Conservation (phyloP, 2,113 vertebrate genomes). For the Elachura formosa region DNA sequence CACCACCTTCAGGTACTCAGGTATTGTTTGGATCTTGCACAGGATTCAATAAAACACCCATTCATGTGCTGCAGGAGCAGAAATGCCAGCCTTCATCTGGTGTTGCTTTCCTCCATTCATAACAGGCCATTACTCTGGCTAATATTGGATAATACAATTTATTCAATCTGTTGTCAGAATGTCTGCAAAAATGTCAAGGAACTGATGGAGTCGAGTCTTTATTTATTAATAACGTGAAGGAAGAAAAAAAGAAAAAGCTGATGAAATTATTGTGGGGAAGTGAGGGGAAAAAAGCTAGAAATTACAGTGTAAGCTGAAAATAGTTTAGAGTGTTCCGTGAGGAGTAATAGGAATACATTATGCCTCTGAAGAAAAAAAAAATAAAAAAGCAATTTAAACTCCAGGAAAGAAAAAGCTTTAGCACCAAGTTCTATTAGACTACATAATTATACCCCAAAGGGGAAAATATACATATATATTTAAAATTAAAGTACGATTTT, state of each 20-base stretch:
- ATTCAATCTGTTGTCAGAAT: background rate
- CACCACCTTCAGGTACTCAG: background rate
- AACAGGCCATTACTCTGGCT: background rate
- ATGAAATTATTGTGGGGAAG: background rate
- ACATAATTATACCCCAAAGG: constrained; percentile 9
- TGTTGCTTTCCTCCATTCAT: background rate
- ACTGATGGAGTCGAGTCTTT: background rate
- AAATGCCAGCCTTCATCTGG: background rate
- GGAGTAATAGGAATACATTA: constrained; percentile 19
- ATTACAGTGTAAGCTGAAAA: background rate
- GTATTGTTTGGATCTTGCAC: background rate
- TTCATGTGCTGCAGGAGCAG: background rate
- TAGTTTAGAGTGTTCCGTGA: background rate
- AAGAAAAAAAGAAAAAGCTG: background rate
- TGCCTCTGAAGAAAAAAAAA: background rate
- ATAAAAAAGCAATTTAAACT: background rate
- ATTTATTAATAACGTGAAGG: background rate
- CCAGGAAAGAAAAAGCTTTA: background rate
- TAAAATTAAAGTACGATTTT: constrained; percentile 11
- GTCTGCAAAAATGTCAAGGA: constrained; percentile 11
- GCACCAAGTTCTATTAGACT: constrained; percentile 27
- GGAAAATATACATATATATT: background rate
- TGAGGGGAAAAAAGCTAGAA: background rate
- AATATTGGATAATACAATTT: background rate
- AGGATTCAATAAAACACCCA: background rate